Evolutionary conservation across 2,113 vertebrate genomes (phyloP).

Genomic region (Sebastes schlegelii): DNA sequence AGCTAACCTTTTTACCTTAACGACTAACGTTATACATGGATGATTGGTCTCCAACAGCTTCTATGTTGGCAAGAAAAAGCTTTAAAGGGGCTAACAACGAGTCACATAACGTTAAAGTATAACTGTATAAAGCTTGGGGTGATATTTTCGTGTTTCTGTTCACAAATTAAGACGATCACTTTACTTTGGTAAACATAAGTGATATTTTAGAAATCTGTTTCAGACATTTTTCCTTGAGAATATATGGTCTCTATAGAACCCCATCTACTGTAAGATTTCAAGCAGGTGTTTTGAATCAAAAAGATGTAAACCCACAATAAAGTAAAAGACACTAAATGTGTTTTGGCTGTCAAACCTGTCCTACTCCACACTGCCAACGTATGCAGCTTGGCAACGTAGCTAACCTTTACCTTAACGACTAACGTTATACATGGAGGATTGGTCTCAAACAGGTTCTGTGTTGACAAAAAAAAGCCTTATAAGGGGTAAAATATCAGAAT

Average conservation of each 20-base stretch:
- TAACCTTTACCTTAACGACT: constrained; percentile 13
- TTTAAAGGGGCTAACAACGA: too few species aligned
- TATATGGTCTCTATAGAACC: too few species aligned
- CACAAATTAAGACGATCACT: too few species aligned
- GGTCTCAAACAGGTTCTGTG: neutral
- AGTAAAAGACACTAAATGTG: neutral
- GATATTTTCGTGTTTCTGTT: neutral
- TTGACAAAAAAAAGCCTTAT: neutral
- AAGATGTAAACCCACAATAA: neutral
- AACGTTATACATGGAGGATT: constrained; percentile 1
- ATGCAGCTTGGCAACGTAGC: constrained; percentile 35
- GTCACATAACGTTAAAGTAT: too few species aligned
- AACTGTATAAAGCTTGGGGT: neutral
- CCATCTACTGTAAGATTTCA: neutral
- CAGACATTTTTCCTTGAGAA: too few species aligned
- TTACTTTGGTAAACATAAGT: too few species aligned
- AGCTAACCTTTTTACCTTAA: too few species aligned
- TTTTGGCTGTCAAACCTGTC: constrained; percentile 17
- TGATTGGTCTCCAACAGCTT: too few species aligned
- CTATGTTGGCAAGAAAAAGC: too few species aligned
- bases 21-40: too few species aligned
- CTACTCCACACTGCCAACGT: constrained; percentile 39
- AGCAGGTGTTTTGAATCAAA: neutral
- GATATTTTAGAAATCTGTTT: too few species aligned
- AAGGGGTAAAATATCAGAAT: too few species aligned